phyloP scores from a whole-genome alignment of 2,113 vertebrate species.

The Lipotes vexillifer region DNA sequence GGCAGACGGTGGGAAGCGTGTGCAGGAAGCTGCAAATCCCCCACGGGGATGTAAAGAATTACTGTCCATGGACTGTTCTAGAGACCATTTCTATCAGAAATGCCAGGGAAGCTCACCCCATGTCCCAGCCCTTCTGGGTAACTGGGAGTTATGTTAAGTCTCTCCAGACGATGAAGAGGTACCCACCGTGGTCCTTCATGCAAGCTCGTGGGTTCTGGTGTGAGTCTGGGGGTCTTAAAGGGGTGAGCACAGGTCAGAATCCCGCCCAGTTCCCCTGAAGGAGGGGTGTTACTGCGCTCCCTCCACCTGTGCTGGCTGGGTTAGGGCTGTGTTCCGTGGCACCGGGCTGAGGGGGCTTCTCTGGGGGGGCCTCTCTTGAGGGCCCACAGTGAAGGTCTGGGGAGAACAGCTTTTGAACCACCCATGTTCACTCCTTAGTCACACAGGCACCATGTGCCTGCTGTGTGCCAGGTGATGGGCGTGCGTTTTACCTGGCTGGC shows the following conservation, averaged over 20 bases:
- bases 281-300: background rate
- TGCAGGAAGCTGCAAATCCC: background rate
- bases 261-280: background rate
- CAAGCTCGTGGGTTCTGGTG: background rate
- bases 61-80: background rate
- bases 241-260: background rate
- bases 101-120: background rate
- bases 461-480: background rate
- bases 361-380: background rate
- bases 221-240: background rate
- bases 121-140: background rate
- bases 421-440: background rate
- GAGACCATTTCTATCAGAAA: background rate
- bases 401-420: background rate
- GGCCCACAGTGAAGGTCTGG: background rate
- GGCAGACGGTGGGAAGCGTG: background rate
- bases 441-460: background rate
- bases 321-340: background rate
- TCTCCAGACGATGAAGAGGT: background rate
- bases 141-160: background rate
- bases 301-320: background rate
- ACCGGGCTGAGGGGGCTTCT: background rate
- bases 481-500: background rate
- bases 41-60: background rate
- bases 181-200: background rate